phyloP scores from a whole-genome alignment of 2,113 vertebrate genomes.

The Aythya baeri region DNA sequence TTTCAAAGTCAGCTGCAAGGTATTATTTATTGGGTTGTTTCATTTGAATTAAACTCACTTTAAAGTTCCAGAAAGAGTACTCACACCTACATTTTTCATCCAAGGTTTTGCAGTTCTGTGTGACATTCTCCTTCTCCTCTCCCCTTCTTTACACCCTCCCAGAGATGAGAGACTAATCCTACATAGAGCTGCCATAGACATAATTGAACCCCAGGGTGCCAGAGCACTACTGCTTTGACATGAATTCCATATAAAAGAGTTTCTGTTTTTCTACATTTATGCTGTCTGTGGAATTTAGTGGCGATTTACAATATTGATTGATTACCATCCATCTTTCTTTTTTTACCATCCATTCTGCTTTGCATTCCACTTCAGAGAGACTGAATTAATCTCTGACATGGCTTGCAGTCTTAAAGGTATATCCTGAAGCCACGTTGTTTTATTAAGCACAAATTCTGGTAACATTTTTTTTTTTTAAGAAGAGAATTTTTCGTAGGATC shows the following conservation, averaged over 20 bases:
- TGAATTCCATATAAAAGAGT: conserved; percentile 43
- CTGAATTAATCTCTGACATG: conserved; percentile 65
- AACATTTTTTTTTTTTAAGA: background rate
- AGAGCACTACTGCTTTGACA: conserved; percentile 25
- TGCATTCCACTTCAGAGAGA: conserved; percentile 47
- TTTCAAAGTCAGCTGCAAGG: conserved; percentile 63
- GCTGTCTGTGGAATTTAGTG: conserved; percentile 41
- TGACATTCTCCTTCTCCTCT: conserved; percentile 50
- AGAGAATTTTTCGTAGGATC: background rate
- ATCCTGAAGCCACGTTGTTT: background rate
- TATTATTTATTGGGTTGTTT: conserved; percentile 69
- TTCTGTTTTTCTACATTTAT: conserved; percentile 47
- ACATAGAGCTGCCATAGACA: background rate
- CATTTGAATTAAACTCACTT: conserved; percentile 68
- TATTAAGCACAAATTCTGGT: background rate
- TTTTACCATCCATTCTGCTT: conserved; percentile 16
- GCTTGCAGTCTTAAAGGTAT: conserved; percentile 22
- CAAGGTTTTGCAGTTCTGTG: conserved; percentile 35
- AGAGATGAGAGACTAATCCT: conserved; percentile 47
- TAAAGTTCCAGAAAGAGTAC: conserved; percentile 42
- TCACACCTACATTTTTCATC: conserved; percentile 62
- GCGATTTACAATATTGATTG: conserved; percentile 66
- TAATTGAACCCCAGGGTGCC: conserved; percentile 64
- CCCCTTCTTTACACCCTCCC: background rate
- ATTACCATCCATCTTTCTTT: conserved; percentile 57